Conservation (phyloP, 2,888 invertebrate species). For the Andricus quercusramuli region DNA sequence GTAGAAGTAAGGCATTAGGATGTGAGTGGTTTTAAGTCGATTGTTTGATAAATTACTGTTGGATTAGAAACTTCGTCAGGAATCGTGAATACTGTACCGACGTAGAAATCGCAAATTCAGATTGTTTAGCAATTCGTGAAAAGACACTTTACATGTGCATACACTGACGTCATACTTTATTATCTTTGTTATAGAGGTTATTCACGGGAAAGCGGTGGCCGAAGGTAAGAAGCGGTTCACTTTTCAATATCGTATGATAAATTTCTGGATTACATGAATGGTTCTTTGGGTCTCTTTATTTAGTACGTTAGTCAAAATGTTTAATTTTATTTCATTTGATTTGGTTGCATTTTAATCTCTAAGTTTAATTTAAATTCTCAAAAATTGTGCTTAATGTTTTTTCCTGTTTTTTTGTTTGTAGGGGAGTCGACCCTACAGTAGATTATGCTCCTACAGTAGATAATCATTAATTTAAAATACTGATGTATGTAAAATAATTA, state of each 20-base stretch:
- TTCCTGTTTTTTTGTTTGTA: neutral
- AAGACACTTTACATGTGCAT: conserved; percentile 19
- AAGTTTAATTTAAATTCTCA: conserved; percentile 8
- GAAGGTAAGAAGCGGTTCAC: conserved; percentile 80
- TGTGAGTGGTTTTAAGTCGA: conserved; percentile 19
- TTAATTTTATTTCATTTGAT: conserved; percentile 2
- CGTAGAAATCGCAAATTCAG: neutral
- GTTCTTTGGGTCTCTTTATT: conserved; percentile 64
- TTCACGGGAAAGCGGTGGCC: conserved; percentile 83
- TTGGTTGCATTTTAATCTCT: conserved; percentile 33
- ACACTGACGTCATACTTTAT: conserved; percentile 65
- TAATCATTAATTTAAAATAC: too few relatives aligned
- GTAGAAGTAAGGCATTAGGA: neutral
- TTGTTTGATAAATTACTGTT: neutral
- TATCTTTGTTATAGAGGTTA: conserved; percentile 82
- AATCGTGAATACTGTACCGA: conserved; percentile 7
- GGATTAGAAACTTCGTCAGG: conserved; percentile 11
- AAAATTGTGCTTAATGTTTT: conserved; percentile 17
- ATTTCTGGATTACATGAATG: conserved; percentile 50
- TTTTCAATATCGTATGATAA: conserved; percentile 46
- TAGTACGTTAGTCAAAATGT: conserved; percentile 32
- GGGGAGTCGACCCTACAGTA: too few relatives aligned
- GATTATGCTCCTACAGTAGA: too few relatives aligned
- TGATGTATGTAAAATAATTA: too few relatives aligned
- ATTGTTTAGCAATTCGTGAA: conserved; percentile 3